Evolutionary conservation across 2,888 invertebrate species (phyloP), one percentile per base, ranked within the genome.

Genomic region (Lithodes maja): DNA sequence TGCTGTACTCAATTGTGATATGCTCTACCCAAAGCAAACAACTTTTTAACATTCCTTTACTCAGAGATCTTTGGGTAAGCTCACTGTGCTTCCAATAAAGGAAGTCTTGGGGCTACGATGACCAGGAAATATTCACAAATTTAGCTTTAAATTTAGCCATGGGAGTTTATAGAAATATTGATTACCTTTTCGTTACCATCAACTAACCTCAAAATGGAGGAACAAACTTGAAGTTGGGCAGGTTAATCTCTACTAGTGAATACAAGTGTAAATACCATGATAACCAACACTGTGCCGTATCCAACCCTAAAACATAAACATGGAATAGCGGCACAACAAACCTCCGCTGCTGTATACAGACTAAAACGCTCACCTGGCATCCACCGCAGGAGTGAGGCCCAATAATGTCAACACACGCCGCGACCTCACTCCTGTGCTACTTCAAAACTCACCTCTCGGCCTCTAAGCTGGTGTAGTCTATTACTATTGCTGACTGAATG

Each of bases 401-500:
- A 15, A 52, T 68, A 1, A 17, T 71, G n/a, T 17, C 12, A 3
- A n/a, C 12, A 3, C 15, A n/a, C 3, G 71, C 15, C 12, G 3
- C 15, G 3, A n/a, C 17, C 17, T 17, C 71, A 12, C 17, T 71
- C 17, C 15, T 71, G 68, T 71, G 71, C 17, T n/a, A n/a, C 15
- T n/a, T 71, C 17, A 3, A 33, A 71, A 17, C 17, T 15, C 69
- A 54, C 74, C 74, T 50, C 84, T 84, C 75, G 69, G 88, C 88
- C 85, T 89, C 88, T 89, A 89, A 89, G 85, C 88, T 89, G 88
- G 88, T 89, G 71, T 89, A 82, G 85, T 89, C 88, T 89, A 89
- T 89, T 89, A 84, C 88, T 89, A 89, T 89, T 89, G 88, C 88
- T 89, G 88, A 89, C 88, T 89, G 84, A 81, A 55, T 89, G 89